Percentiles rank a stretch among this genome's conserved stretches.
Conservation (phyloP, 2,888 invertebrate genomes). For the Homarus gammarus region DNA sequence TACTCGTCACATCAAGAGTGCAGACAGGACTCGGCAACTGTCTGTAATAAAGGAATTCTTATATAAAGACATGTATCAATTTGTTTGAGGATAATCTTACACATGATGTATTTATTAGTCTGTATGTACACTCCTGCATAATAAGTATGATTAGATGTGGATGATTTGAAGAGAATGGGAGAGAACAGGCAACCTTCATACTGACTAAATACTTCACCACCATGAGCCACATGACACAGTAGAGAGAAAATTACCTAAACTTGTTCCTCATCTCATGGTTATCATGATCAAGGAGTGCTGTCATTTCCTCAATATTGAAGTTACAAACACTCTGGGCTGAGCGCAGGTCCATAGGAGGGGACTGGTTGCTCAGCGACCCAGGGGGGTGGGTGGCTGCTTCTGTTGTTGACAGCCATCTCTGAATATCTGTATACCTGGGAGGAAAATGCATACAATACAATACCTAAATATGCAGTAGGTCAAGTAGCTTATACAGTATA, state of each 20-base stretch:
- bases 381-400: neutral
- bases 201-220: too few relatives aligned
- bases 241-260: conserved; percentile 71
- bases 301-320: conserved; percentile 74
- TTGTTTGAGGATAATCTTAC: too few relatives aligned
- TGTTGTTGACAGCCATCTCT: conserved; percentile 47
- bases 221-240: too few relatives aligned
- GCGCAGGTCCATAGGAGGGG: conserved; percentile 61
- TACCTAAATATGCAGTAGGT: neutral
- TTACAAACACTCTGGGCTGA: conserved; percentile 41
- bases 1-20: too few relatives aligned
- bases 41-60: too few relatives aligned
- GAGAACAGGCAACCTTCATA: too few relatives aligned
- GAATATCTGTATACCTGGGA: conserved; percentile 6
- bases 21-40: too few relatives aligned
- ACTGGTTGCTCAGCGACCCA: conserved; percentile 45
- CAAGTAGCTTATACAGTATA: neutral
- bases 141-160: too few relatives aligned
- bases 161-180: too few relatives aligned
- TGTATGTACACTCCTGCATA: too few relatives aligned
- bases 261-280: conserved; percentile 77
- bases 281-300: conserved; percentile 76
- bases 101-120: too few relatives aligned
- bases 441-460: neutral
- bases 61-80: too few relatives aligned